A percentile compares a stretch with the other conserved stretches of the same genome.
Evolutionary conservation across 2,888 invertebrate genomes (phyloP).

Genomic region (Agrotis exclamationis): DNA sequence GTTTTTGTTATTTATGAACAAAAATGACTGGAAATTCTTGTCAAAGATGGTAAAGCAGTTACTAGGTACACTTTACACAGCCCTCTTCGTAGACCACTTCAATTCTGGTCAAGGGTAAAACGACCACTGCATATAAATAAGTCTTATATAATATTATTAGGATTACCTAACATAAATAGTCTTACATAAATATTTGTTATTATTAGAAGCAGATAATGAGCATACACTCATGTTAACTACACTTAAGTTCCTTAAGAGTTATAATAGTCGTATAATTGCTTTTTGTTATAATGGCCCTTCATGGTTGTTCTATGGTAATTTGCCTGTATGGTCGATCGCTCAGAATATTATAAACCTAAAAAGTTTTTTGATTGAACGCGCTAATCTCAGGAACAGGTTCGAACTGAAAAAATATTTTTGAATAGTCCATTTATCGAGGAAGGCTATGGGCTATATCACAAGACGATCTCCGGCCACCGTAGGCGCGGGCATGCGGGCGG

Average conservation of each 20-base stretch:
- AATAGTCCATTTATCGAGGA: too few relatives aligned
- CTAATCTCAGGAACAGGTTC: too few relatives aligned
- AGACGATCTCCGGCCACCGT: too few relatives aligned
- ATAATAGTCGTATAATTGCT: conserved; percentile 35
- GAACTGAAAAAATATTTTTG: too few relatives aligned
- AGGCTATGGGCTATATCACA: too few relatives aligned
- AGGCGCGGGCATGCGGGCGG: too few relatives aligned
- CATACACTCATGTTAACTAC: conserved; percentile 15
- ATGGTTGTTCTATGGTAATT: not conserved
- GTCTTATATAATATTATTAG: too few relatives aligned
- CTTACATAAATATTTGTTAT: conserved; percentile 37
- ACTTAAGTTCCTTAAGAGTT: conserved; percentile 20
- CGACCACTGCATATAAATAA: not conserved
- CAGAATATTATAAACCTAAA: not conserved
- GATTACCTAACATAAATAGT: not conserved
- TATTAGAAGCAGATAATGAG: conserved; percentile 43
- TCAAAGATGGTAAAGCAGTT: not conserved
- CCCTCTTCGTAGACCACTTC: conserved; percentile 4
- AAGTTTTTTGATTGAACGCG: too few relatives aligned
- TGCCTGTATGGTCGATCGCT: too few relatives aligned
- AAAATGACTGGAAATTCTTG: rapidly evolving
- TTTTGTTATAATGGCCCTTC: conserved; percentile 4
- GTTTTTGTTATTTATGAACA: too few relatives aligned
- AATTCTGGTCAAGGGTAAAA: conserved; percentile 17
- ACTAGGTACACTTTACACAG: not conserved